Evolutionary conservation across 37 sponge, comb jelly and placozoan species (phyloP), one percentile per base, ranked within the genome.

Genomic region (Corticium candelabrum): DNA sequence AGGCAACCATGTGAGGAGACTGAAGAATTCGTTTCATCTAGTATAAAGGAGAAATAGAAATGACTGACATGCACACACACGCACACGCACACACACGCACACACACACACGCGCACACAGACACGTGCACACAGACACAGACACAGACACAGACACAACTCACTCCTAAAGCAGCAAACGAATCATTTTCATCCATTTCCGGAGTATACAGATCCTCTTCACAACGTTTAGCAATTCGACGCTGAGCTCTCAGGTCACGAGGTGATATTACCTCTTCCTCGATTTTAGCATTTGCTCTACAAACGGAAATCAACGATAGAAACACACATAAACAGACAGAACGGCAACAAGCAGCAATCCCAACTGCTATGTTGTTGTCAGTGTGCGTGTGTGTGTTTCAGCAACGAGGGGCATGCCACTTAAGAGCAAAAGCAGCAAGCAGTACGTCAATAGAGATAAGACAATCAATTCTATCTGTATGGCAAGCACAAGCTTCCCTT

Each of bases 31-130:
- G n/a, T n/a, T n/a, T n/a, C n/a, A n/a, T n/a, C n/a, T n/a, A n/a
- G n/a, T n/a, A n/a, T n/a, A n/a, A n/a, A n/a, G n/a, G n/a, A n/a
- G n/a, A n/a, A n/a, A n/a, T n/a, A n/a, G n/a, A n/a, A n/a, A n/a
- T n/a, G 3, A 31, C 40, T 3, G 27, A 31, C 11, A 31, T 27
- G 3, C 38, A 75, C 38, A 75, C 38, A 75, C 76, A 34, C 38
- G 27, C 76, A 75, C 76, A 75, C 38, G 27, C 76, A 75, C 38
- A 75, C 38, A 75, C 38, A 75, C 76, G 37, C 79, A 67, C 68
- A n/a, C 68, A 31, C 68, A 3, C 68, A 67, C 69, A 3, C 79
- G 27, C 68, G 39, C 76, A 75, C 76, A 75, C 76, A 75, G 40
- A 75, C 36, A 32, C 38, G 3, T 5, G 39, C 38, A 34, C 36